These are phyloP conservation scores for Amphibalanus amphitrite DNA, from an alignment of 1,140 invertebrate species.

Conservation along the genomic window DNA sequence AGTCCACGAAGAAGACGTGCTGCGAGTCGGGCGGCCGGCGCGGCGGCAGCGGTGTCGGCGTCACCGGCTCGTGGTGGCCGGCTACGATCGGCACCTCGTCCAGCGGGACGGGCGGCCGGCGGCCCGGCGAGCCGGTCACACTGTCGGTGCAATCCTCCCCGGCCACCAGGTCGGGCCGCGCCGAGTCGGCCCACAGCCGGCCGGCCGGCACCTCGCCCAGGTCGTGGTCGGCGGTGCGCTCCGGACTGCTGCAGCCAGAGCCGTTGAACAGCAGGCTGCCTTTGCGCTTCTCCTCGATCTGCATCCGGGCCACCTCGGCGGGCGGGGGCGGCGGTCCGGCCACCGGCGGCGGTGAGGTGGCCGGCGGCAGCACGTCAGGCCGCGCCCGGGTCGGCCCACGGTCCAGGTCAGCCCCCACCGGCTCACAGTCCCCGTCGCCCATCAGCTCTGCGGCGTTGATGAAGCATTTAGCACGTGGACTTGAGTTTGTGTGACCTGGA, in stretches of 20 bases:
- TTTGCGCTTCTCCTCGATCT: neutral
- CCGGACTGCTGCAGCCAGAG: neutral
- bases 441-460: neutral
- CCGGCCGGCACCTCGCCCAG: neutral
- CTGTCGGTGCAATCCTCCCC: neutral
- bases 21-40: neutral
- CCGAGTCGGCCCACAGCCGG: neutral
- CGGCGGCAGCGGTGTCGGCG: neutral
- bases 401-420: too few relatives aligned
- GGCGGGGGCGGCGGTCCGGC: too few relatives aligned
- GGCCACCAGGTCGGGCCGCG: neutral
- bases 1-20: neutral
- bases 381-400: too few relatives aligned
- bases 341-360: too few relatives aligned
- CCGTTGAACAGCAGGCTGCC: slow-evolving; percentile 1
- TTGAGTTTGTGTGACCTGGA: too few relatives aligned
- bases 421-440: neutral
- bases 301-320: neutral
- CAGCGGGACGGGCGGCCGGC: neutral
- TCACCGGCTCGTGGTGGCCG: neutral
- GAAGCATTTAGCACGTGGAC: neutral
- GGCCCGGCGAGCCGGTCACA: neutral
- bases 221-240: neutral
- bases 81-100: neutral
- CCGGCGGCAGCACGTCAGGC: neutral